These are phyloP conservation scores for Collichthys lucidus DNA, from an alignment of 2,113 vertebrate species.

Conservation along the genomic window DNA sequence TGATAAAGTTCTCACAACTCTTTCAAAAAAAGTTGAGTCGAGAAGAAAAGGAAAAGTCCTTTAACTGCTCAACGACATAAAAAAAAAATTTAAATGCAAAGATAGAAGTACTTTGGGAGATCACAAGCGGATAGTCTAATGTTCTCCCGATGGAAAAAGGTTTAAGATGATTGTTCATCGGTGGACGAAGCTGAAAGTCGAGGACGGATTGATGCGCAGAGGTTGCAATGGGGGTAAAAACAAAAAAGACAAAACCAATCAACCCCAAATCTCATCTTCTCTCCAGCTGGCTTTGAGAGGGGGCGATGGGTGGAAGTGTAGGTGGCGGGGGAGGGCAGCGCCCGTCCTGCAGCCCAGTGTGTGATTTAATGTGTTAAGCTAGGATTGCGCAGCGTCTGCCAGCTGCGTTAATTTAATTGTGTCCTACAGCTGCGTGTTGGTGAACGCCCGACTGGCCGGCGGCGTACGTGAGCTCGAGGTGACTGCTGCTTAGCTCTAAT, in stretches of 20 bases:
- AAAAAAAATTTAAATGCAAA: background rate
- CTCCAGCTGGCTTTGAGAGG: slow-evolving; percentile 70
- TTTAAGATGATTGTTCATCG: slow-evolving; percentile 29
- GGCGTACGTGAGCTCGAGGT: slow-evolving; percentile 48
- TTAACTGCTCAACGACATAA: slow-evolving; percentile 8
- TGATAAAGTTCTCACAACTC: background rate
- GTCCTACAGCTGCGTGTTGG: slow-evolving; percentile 58
- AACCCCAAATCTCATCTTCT: slow-evolving; percentile 75
- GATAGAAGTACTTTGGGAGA: slow-evolving; percentile 1
- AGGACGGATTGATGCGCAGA: slow-evolving; percentile 22
- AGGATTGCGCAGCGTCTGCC: slow-evolving; percentile 50
- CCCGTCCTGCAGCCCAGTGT: slow-evolving; percentile 57
- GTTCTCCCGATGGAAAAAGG: background rate
- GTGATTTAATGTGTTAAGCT: slow-evolving; percentile 57
- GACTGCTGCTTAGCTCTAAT: slow-evolving; percentile 68
- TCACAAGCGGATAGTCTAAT: slow-evolving; percentile 35
- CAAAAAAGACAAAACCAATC: slow-evolving; percentile 69
- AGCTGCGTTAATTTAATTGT: slow-evolving; percentile 74
- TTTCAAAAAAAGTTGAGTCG: too few species aligned
- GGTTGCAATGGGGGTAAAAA: slow-evolving; percentile 21
- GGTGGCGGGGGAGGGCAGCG: slow-evolving; percentile 31
- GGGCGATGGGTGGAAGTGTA: slow-evolving; percentile 37
- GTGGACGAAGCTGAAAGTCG: background rate
- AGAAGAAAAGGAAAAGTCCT: background rate
- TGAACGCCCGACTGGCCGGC: slow-evolving; percentile 19